Percentiles rank a stretch among this genome's conserved stretches.
Conservation (phyloP, 2,888 invertebrate genomes). For the Pyrrhia umbra region DNA sequence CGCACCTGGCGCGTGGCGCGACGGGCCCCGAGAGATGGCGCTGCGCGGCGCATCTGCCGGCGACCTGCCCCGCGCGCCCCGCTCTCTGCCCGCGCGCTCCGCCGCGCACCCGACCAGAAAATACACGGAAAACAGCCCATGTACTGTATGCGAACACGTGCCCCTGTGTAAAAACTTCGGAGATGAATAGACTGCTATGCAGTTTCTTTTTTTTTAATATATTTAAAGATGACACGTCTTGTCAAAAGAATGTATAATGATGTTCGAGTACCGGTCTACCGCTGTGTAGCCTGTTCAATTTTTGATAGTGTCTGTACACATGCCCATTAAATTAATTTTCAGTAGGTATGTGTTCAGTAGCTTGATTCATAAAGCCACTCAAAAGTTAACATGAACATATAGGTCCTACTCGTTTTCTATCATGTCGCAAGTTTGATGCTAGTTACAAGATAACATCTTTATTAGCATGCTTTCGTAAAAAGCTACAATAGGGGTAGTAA, state of each 20-base stretch:
- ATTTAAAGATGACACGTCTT: slow-evolving; percentile 26
- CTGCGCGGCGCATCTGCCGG: slow-evolving; percentile 88
- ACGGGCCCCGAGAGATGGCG: slow-evolving; percentile 85
- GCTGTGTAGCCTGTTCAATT: neutral
- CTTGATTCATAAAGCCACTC: neutral
- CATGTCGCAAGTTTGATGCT: neutral
- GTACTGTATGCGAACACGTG: slow-evolving; percentile 85
- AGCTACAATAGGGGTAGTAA: neutral
- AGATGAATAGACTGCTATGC: slow-evolving; percentile 76
- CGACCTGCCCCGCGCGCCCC: slow-evolving; percentile 69
- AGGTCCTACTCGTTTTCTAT: neutral
- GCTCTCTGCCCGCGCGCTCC: slow-evolving; percentile 63
- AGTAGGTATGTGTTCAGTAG: no score
- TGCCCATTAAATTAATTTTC: neutral
- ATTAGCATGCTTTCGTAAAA: neutral
- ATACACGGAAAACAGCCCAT: slow-evolving; percentile 87
- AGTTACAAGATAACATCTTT: neutral
- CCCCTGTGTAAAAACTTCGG: slow-evolving; percentile 83
- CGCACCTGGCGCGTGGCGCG: slow-evolving; percentile 82
- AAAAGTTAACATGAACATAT: neutral
- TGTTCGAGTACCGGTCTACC: slow-evolving; percentile 9
- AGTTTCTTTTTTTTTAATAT: slow-evolving; percentile 65
- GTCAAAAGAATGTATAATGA: slow-evolving; percentile 36
- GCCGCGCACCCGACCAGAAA: slow-evolving; percentile 82
- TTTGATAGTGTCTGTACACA: neutral